Evolutionary conservation across 2,113 vertebrate species (phyloP).

Genomic region (Alethe castanea): DNA sequence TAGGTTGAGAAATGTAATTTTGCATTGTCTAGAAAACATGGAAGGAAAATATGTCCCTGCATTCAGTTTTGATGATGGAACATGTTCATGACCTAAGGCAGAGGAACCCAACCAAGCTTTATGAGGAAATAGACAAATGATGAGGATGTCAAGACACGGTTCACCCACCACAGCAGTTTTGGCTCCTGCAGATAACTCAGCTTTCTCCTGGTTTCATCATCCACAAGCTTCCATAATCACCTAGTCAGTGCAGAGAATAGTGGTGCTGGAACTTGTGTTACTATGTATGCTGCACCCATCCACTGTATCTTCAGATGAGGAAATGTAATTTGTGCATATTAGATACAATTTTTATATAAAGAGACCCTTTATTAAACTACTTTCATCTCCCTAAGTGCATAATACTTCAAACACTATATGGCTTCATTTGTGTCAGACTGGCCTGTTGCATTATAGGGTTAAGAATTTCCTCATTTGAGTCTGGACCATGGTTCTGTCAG

Average conservation of each 20-base stretch:
- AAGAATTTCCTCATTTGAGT: neutral
- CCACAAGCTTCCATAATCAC: neutral
- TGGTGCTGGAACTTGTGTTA: neutral
- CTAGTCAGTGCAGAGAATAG: neutral
- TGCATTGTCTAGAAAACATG: neutral
- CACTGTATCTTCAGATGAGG: neutral
- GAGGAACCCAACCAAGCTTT: neutral
- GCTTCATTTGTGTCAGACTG: neutral
- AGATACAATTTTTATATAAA: neutral
- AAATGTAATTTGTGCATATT: neutral
- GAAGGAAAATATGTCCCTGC: neutral
- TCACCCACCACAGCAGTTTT: neutral
- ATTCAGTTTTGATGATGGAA: neutral
- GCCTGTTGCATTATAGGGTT: neutral
- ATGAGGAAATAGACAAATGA: neutral
- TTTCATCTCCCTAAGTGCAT: neutral
- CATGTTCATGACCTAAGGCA: neutral
- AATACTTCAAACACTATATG: neutral
- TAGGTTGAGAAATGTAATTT: conserved; percentile 27
- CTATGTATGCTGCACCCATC: neutral
- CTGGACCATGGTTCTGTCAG: neutral
- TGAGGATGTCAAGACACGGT: neutral
- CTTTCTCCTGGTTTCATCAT: neutral
- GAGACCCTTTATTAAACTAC: neutral
- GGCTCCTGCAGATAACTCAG: neutral